Conservation (phyloP, 2,113 vertebrate genomes). For the Promerops cafer region DNA sequence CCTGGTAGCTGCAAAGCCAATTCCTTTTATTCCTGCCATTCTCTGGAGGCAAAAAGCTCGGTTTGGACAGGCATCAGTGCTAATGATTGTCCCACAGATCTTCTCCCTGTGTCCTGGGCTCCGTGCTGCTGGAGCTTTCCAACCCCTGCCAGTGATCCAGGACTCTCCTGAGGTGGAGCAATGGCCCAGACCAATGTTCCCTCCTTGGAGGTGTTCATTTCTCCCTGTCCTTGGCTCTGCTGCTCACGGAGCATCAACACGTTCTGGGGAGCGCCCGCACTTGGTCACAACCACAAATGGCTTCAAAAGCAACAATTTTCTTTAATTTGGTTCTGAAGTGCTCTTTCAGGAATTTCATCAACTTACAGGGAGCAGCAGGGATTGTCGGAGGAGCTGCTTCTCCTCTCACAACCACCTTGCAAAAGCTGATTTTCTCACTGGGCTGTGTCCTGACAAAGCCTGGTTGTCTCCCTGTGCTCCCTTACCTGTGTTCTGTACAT, state of each 20-base stretch:
- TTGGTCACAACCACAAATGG: neutral
- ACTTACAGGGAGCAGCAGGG: neutral
- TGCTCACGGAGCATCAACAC: neutral
- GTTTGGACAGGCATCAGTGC: neutral
- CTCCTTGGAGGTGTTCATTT: neutral
- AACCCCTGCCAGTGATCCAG: neutral
- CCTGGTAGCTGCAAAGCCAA: neutral
- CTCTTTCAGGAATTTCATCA: neutral
- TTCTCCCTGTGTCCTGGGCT: neutral
- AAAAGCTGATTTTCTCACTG: neutral
- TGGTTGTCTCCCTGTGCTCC: neutral
- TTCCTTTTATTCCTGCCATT: neutral
- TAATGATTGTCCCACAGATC: neutral
- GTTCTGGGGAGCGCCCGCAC: neutral
- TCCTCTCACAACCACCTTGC: neutral
- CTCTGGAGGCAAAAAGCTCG: neutral
- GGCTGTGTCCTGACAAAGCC: neutral
- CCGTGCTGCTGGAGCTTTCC: neutral
- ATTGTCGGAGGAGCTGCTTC: neutral
- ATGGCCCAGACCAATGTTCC: neutral
- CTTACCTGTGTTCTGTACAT: neutral
- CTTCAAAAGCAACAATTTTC: slow-evolving; percentile 9
- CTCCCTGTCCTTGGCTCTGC: neutral
- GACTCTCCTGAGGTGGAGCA: neutral
- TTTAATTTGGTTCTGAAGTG: neutral